phyloP scores from a whole-genome alignment of 2,113 vertebrate genomes.

The Periophthalmus modestus region DNA sequence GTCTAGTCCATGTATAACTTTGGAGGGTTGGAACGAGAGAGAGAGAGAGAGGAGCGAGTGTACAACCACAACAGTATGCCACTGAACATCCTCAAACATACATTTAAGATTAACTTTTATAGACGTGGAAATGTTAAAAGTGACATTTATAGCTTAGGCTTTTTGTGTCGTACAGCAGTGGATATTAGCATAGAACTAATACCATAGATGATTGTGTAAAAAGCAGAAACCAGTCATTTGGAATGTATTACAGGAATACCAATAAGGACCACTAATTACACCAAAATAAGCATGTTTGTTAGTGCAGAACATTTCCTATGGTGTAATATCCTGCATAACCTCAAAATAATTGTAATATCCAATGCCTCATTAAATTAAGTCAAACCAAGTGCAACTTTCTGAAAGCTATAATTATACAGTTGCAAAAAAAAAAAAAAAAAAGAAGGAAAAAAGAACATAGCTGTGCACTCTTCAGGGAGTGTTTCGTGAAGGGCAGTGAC shows the following conservation, averaged over 20 bases:
- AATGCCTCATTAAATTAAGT: slow-evolving; percentile 7
- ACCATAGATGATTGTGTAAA: too few relatives aligned
- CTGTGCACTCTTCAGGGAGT: background rate
- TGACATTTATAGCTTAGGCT: background rate
- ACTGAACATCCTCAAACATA: too few relatives aligned
- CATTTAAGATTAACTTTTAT: too few relatives aligned
- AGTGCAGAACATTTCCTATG: background rate
- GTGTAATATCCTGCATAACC: background rate
- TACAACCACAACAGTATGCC: too few relatives aligned
- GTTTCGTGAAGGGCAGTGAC: background rate
- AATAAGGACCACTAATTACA: background rate
- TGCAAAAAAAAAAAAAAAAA: background rate
- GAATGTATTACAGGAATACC: background rate
- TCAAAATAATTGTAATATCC: background rate
- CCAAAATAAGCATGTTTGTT: background rate
- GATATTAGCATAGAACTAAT: too few relatives aligned
- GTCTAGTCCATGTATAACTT: too few relatives aligned
- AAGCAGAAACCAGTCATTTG: background rate
- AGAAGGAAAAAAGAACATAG: background rate
- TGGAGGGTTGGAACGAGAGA: too few relatives aligned
- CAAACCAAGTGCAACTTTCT: background rate
- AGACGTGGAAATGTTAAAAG: too few relatives aligned
- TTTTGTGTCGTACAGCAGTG: too few relatives aligned
- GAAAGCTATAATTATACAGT: background rate
- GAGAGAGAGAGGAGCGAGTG: too few relatives aligned